Evolutionary conservation across 2,113 vertebrate species (phyloP).

Genomic region (Malurus melanocephalus): DNA sequence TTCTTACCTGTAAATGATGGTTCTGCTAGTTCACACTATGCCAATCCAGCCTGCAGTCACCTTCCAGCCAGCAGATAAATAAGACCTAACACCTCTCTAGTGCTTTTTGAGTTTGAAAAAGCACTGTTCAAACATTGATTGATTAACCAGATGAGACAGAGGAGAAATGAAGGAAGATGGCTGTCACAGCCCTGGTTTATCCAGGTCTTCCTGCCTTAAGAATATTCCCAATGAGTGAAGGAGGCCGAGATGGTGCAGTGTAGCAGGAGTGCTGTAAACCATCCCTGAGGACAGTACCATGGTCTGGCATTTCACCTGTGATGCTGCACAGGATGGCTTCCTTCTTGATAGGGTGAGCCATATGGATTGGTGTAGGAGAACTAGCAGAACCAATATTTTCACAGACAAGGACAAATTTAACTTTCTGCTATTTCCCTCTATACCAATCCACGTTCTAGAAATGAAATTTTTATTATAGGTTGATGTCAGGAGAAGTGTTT

Average conservation of each 20-base stretch:
- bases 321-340: conserved; percentile 58
- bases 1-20: conserved; percentile 82
- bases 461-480: not conserved
- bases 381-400: conserved; percentile 81
- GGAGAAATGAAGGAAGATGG: conserved; percentile 61
- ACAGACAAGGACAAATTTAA: conserved; percentile 85
- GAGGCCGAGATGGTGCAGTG: conserved; percentile 29
- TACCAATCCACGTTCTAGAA: conserved; percentile 77
- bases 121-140: not conserved
- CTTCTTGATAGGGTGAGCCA: conserved; percentile 59
- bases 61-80: conserved; percentile 55
- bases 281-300: conserved; percentile 18
- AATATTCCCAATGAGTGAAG: conserved; percentile 25
- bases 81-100: not conserved
- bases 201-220: conserved; percentile 64
- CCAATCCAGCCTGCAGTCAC: conserved; percentile 76
- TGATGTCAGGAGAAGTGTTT: not conserved
- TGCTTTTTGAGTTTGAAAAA: not conserved
- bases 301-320: conserved; percentile 21
- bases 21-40: conserved; percentile 80
- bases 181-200: conserved; percentile 65
- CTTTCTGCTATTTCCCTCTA: conserved; percentile 84
- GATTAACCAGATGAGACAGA: conserved; percentile 32
- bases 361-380: conserved; percentile 82
- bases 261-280: conserved; percentile 29